Conservation (phyloP, 2,888 invertebrate species). For the Eulithis prunata region DNA sequence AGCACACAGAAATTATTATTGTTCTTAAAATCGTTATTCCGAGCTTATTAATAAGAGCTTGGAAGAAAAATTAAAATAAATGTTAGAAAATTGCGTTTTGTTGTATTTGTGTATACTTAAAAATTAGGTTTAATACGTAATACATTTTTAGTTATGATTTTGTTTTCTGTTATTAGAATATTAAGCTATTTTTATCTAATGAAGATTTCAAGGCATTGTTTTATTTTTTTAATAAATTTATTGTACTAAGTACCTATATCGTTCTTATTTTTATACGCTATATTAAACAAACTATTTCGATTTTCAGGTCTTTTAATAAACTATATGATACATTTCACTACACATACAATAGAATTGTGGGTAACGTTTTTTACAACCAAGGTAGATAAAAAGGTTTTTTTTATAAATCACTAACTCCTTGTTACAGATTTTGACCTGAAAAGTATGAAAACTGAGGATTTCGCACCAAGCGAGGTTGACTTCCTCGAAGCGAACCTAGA, state of each 20-base stretch:
- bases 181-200: slow-evolving; percentile 8
- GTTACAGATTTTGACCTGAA: slow-evolving; percentile 28
- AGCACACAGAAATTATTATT: too few relatives aligned
- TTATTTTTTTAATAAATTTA: slow-evolving; percentile 30
- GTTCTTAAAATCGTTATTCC: not conserved
- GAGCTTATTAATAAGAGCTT: slow-evolving; percentile 13
- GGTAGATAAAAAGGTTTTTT: too few relatives aligned
- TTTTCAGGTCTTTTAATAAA: not conserved
- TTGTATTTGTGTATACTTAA: slow-evolving; percentile 4
- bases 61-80: not conserved
- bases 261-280: too few relatives aligned
- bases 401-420: not conserved
- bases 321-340: not conserved
- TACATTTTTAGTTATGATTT: not conserved
- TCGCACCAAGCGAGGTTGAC: slow-evolving; percentile 35
- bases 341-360: not conserved
- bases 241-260: not conserved
- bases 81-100: slow-evolving; percentile 12
- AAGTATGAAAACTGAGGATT: slow-evolving; percentile 27
- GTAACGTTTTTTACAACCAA: not conserved
- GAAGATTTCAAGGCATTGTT: slow-evolving; percentile 14
- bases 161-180: slow-evolving; percentile 9
- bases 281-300: too few relatives aligned
- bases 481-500: slow-evolving; percentile 40
- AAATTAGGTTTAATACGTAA: too few relatives aligned